Evolutionary conservation across 1,140 invertebrate genomes (phyloP), one percentile per base, ranked within the genome.

Genomic region (Meteorus sp.): DNA sequence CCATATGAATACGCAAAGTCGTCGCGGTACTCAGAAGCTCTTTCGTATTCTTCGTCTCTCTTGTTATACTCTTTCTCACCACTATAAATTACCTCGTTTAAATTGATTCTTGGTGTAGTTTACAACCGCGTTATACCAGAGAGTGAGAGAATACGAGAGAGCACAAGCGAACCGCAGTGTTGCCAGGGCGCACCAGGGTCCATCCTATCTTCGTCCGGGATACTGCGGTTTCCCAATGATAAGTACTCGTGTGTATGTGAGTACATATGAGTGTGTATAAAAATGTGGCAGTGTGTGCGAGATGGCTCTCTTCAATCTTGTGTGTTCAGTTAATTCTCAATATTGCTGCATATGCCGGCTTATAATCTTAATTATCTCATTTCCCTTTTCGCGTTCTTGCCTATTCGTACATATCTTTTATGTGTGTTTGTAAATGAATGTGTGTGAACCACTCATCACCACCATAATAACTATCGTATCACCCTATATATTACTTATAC

Each of bases 1-100:
- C 56, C 56, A 59, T 59, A 59, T 59, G 56, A 59, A 59, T 59
- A 59, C 56, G 56, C 56, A 45, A 44, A 59, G 56, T 59, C 56
- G 45, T 57, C 50, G 48, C 37, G 23, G 48, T n/a, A n/a, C 47
- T 52, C 56, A 41, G 56, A 52, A 53, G 56, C 56, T 50, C 56
- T n/a, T n/a, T n/a, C n/a, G n/a, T n/a, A n/a, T n/a, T n/a, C n/a
- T n/a, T n/a, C n/a, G n/a, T n/a, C n/a, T n/a, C n/a, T n/a, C n/a
- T n/a, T n/a, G n/a, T n/a, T n/a, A n/a, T n/a, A n/a, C n/a, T n/a
- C n/a, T n/a, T n/a, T n/a, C n/a, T 59, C 47, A 19, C 48, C 33
- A 48, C 56, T 59, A 59, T 59, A 59, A 59, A 59, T 59, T 59
- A 59, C 56, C 47, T 59, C 37, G 48, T 59, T 59, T 52, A 59